Base-by-base conservation (phyloP, 2,888 invertebrate species). In the Dorcus parallelipipedus region DNA sequence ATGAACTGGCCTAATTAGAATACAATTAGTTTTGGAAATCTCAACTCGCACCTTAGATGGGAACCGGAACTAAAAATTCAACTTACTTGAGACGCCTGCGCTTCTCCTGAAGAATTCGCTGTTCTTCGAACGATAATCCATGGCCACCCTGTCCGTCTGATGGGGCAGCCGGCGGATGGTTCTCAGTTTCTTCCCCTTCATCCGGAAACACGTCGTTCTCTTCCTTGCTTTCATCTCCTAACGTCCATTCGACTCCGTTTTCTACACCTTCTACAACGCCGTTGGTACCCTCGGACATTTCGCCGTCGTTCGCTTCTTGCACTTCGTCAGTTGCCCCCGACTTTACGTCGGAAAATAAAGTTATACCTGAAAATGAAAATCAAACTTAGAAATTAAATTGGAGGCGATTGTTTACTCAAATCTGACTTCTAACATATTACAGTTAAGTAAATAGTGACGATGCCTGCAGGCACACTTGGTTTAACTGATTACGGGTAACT, bases 161-260 rank as follows among this genome's bases (percentile, higher is more conserved):
- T 68, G 80, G 71, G 9, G 76, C 69, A 3, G 72, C 69, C n/a
- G 77, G 76, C 4, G 76, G 76, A 17, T 66, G 63, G 59, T 67
- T 67, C 50, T 67, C 71, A n/a, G 69, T 72, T 56, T 69, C 69
- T 51, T 67, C 71, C n/a, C 69, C 72, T 56, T 69, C 69, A 54
- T 66, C 80, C 9, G 82, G 83, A 71, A 84, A 84, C 10, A 75
- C 78, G 60, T 84, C 84, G 53, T 76, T 73, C 14, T 73, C 72
- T 64, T 78, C 78, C 17, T 67, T 65, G 38, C 69, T 70, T 52
- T 73, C 75, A 55, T 76, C 77, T 9, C 71, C 73, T 5, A 73
- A 62, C 10, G 70, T 72, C 69, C 73, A 71, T 8, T 71, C 70
- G 43, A 75, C 67, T 8, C 67, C 68, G 48, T 67, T 70, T 41